Evolutionary conservation across 1,140 invertebrate species (phyloP).

Genomic region (Oscheius sp.): DNA sequence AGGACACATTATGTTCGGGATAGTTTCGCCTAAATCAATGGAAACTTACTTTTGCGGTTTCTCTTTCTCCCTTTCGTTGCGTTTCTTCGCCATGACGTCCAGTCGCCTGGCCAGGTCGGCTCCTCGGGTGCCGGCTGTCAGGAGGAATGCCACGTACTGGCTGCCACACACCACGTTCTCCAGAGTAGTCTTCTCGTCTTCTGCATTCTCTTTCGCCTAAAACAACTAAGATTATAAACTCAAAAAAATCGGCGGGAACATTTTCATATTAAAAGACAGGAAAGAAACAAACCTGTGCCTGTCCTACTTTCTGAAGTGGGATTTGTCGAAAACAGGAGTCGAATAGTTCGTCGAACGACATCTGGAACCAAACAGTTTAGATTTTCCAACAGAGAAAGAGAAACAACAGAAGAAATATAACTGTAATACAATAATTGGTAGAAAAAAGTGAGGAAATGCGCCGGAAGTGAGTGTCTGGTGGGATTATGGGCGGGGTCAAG

Average conservation of each 20-base stretch:
- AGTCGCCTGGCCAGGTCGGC: slow-evolving; percentile 10
- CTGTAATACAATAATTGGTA: no score
- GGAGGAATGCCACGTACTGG: slow-evolving; percentile 23
- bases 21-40: slow-evolving; percentile 9
- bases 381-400: background rate
- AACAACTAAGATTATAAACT: background rate
- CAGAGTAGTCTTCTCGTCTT: slow-evolving; percentile 16
- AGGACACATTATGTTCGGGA: no score
- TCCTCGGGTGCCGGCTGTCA: slow-evolving; percentile 20
- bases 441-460: background rate
- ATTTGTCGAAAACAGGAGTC: slow-evolving; percentile 29
- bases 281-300: background rate
- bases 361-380: background rate
- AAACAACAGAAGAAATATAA: background rate
- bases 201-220: background rate
- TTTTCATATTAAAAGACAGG: background rate
- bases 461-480: no score
- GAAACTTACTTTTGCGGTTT: slow-evolving; percentile 32
- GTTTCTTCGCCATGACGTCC: slow-evolving; percentile 25
- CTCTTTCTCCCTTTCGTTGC: slow-evolving; percentile 30
- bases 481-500: background rate
- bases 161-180: slow-evolving; percentile 17
- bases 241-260: background rate
- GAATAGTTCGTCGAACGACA: slow-evolving; percentile 35
- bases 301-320: slow-evolving; percentile 6